Percentiles rank a stretch among this genome's conserved stretches.
These are phyloP conservation scores for Sitta carolinensis DNA, from an alignment of 2,797 vertebrate genomes.

Conservation along the genomic window DNA sequence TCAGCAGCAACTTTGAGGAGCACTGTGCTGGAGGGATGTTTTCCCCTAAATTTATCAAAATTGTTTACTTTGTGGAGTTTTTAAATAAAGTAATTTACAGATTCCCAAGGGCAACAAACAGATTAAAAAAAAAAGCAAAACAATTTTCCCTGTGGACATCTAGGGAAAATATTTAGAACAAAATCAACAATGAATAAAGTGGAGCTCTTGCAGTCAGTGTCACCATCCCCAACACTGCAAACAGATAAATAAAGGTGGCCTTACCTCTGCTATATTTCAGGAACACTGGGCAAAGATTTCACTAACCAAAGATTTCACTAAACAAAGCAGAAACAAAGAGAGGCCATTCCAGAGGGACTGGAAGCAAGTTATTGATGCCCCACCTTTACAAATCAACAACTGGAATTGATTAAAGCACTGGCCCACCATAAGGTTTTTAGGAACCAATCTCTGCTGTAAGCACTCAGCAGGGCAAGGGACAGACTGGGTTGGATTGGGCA, in stretches of 20 bases:
- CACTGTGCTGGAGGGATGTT: not conserved
- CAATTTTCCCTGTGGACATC: not conserved
- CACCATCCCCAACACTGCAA: not conserved
- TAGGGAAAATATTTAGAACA: not conserved
- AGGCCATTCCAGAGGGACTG: not conserved
- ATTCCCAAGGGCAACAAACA: not conserved
- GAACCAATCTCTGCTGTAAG: conserved; percentile 15
- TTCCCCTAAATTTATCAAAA: not conserved
- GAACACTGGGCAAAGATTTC: conserved; percentile 22
- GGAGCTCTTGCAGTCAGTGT: not conserved
- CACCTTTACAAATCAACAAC: not conserved
- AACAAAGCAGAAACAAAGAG: conserved; percentile 2
- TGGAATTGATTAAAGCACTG: conserved; percentile 15
- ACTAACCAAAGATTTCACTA: too few species aligned
- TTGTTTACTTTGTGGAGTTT: not conserved
- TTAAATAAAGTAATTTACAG: not conserved
- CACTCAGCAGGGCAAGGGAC: not conserved
- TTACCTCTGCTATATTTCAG: conserved; percentile 43
- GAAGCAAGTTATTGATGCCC: not conserved
- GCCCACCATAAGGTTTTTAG: conserved; percentile 7
- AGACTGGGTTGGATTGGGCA: conserved; percentile 28
- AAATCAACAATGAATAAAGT: not conserved
- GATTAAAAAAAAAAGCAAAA: not conserved
- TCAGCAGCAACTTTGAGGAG: not conserved
- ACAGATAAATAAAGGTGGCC: conserved; percentile 8